Percentiles rank a stretch among this genome's conserved stretches.
Conservation (phyloP, 2,888 invertebrate genomes). For the Drosophila pseudotalamancana region DNA sequence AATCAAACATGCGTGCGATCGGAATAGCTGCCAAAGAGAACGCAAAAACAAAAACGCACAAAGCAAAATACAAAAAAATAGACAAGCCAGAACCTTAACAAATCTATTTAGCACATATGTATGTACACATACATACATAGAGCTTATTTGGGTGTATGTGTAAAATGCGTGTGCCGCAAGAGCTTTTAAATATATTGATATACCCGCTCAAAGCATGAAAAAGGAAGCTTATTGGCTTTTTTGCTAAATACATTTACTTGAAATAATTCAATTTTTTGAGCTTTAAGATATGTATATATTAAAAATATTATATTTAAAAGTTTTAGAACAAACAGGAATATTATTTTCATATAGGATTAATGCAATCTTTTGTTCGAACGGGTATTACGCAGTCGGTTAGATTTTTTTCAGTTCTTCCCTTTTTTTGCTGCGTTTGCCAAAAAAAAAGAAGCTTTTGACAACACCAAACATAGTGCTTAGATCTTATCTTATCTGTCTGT, state of each 20-base stretch:
- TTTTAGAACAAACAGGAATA: no score
- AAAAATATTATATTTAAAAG: no score
- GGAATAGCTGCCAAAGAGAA: conserved; percentile 12
- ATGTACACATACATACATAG: background rate
- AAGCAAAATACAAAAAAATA: conserved; percentile 18
- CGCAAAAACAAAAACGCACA: conserved; percentile 25
- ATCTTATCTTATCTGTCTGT: conserved; percentile 70
- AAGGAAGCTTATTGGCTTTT: no score
- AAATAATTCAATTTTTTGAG: no score
- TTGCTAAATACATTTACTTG: no score
- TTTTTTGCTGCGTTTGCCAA: conserved; percentile 22
- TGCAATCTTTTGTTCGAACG: background rate
- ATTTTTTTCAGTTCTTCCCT: conserved; percentile 1
- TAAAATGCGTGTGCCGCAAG: conserved; percentile 39
- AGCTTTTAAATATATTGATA: conserved; percentile 22
- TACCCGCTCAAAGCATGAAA: no score
- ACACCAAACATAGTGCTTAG: conserved; percentile 39
- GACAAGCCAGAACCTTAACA: conserved; percentile 20
- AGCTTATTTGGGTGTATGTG: conserved; percentile 1
- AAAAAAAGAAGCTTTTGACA: conserved; percentile 31
- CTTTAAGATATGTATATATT: no score
- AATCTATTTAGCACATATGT: conserved; percentile 5
- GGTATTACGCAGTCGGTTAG: background rate
- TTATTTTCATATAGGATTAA: no score
- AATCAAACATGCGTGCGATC: conserved; percentile 36